Percentiles rank a stretch among this genome's conserved stretches.
These are phyloP conservation scores for Drosophila pallidifrons DNA, from an alignment of 1,140 invertebrate species.

Conservation along the genomic window DNA sequence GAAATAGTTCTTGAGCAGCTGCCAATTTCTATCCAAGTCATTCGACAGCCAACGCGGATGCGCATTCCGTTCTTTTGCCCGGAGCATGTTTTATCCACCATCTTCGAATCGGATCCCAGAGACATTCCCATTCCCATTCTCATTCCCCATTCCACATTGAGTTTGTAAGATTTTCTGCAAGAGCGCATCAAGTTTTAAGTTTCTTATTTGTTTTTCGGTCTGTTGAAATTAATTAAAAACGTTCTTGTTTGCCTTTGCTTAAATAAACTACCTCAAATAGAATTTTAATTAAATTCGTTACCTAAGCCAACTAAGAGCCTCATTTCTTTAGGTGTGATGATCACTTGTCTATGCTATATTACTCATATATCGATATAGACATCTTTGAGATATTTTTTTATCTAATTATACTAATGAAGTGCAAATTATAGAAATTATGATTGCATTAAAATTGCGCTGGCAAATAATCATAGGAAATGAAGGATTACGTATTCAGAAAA, in stretches of 20 bases:
- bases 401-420: conserved; percentile 29
- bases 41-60: conserved; percentile 67
- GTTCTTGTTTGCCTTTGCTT: conserved; percentile 60
- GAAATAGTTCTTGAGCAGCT: conserved; percentile 74
- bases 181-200: conserved; percentile 55
- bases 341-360: conserved; percentile 63
- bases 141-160: conserved; percentile 21
- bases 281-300: conserved; percentile 60
- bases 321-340: conserved; percentile 57
- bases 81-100: conserved; percentile 19
- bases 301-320: conserved; percentile 23
- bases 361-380: conserved; percentile 17
- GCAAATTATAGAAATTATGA: conserved; percentile 26
- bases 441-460: background rate
- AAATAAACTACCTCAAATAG: conserved; percentile 58
- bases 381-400: conserved; percentile 34
- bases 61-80: conserved; percentile 28
- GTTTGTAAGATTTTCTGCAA: conserved; percentile 68
- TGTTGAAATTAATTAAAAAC: conserved; percentile 82
- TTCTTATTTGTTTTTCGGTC: conserved; percentile 80
- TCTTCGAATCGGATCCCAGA: background rate
- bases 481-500: background rate
- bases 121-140: conserved; percentile 46
- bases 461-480: background rate
- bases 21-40: conserved; percentile 61